phyloP scores from a whole-genome alignment of 1,140 invertebrate species.

The Pseudomyrmex cubaensis region DNA sequence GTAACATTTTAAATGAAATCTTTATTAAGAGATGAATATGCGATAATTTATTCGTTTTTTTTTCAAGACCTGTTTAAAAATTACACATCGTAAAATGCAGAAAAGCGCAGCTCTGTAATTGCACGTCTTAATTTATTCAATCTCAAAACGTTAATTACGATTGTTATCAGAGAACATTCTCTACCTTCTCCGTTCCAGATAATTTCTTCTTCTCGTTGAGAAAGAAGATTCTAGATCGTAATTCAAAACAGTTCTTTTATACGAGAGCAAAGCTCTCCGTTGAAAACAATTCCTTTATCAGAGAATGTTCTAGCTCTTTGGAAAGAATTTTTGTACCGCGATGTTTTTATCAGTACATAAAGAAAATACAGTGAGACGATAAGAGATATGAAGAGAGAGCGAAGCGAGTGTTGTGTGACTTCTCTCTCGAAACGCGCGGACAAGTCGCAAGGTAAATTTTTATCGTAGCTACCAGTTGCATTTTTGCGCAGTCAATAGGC shows the following conservation, averaged over 20 bases:
- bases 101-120: not conserved
- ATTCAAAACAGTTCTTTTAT: too few species aligned
- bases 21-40: too few species aligned
- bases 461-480: conserved; percentile 42
- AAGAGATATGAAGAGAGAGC: not conserved
- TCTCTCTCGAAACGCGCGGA: not conserved
- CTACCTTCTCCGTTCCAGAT: not conserved
- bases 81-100: too few species aligned
- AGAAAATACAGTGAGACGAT: not conserved
- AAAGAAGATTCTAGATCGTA: too few species aligned
- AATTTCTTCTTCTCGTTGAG: not conserved
- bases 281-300: too few species aligned
- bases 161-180: not conserved
- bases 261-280: too few species aligned
- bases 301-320: too few species aligned
- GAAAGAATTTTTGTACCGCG: not conserved
- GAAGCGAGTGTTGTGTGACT: not conserved
- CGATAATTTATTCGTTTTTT: too few species aligned
- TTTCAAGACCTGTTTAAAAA: too few species aligned
- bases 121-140: not conserved
- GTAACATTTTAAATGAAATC: not conserved
- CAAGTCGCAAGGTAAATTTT: conserved; percentile 32
- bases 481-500: conserved; percentile 31
- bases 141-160: not conserved
- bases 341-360: conserved; percentile 10